Percentiles rank a stretch among this genome's conserved stretches.
phyloP scores from a whole-genome alignment of 1,140 invertebrate species.

The Drosophila ercepeae region DNA sequence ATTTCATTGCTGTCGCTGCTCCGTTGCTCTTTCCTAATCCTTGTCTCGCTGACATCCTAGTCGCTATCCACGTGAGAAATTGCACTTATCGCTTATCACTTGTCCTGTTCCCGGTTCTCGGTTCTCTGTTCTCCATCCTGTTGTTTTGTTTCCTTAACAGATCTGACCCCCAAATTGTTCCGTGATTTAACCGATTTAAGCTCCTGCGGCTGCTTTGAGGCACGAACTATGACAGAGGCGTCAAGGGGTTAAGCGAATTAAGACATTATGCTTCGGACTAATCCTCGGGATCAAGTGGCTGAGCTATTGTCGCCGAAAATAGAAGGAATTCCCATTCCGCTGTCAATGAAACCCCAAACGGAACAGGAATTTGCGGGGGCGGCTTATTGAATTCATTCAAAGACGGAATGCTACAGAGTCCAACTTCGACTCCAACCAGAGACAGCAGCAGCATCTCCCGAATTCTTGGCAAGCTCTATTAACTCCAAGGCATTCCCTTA shows the following conservation, averaged over 20 bases:
- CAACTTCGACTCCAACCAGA: no score
- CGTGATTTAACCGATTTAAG: conserved; percentile 28
- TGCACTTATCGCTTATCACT: conserved; percentile 75
- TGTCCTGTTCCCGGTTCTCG: conserved; percentile 19
- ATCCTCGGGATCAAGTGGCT: conserved; percentile 34
- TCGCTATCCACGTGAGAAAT: conserved; percentile 70
- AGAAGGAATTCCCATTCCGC: not conserved
- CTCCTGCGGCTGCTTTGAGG: conserved; percentile 13
- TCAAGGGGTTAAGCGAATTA: conserved; percentile 11
- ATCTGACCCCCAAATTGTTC: conserved; percentile 1
- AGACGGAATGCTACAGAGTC: no score
- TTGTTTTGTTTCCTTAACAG: no score
- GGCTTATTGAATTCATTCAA: not conserved
- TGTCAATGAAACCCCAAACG: conserved; percentile 3
- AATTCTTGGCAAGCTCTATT: no score
- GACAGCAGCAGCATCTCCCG: no score
- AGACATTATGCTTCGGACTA: conserved; percentile 35
- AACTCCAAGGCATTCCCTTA: no score
- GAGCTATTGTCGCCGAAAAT: conserved; percentile 1
- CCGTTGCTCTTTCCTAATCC: conserved; percentile 61
- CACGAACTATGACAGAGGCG: conserved; percentile 7
- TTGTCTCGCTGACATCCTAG: conserved; percentile 17
- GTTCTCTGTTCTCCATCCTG: not conserved
- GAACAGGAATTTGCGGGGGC: not conserved
- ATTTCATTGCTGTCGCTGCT: conserved; percentile 68